phyloP scores from a whole-genome alignment of 2,113 vertebrate species.

The Corythornis cristatus region DNA sequence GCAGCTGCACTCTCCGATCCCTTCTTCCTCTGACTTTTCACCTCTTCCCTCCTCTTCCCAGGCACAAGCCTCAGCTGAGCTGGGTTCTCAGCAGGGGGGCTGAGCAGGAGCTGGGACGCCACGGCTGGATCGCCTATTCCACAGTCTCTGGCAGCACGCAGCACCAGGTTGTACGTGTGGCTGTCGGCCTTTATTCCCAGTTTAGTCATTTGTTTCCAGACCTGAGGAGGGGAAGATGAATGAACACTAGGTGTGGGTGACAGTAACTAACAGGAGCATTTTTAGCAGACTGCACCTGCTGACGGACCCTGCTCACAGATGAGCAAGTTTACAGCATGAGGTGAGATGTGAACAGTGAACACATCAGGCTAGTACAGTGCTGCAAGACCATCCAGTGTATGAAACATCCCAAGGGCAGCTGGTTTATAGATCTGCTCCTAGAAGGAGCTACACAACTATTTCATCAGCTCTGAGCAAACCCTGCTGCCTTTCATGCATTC shows the following conservation, averaged over 20 bases:
- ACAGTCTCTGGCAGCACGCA: slow-evolving; percentile 87
- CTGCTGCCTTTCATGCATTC: accelerated
- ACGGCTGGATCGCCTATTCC: slow-evolving; percentile 78
- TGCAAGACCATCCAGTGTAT: neutral
- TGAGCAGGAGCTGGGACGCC: slow-evolving; percentile 81
- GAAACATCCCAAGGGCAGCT: neutral
- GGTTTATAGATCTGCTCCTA: neutral
- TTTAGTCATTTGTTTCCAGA: slow-evolving; percentile 90
- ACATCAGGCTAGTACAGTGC: neutral
- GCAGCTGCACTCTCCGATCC: neutral
- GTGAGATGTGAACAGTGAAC: neutral
- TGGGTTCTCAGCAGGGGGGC: neutral
- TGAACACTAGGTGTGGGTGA: neutral
- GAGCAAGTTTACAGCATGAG: neutral
- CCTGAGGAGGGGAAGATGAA: slow-evolving; percentile 68
- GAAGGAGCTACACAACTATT: neutral
- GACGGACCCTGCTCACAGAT: neutral
- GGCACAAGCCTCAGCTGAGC: neutral
- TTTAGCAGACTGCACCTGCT: neutral
- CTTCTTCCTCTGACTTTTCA: neutral
- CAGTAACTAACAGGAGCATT: neutral
- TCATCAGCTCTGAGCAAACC: neutral
- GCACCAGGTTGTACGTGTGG: slow-evolving; percentile 86
- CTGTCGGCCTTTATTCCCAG: slow-evolving; percentile 81
- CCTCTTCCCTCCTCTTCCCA: neutral